phyloP scores from a whole-genome alignment of 2,888 invertebrate genomes.

The Mesorhabditis belari region DNA sequence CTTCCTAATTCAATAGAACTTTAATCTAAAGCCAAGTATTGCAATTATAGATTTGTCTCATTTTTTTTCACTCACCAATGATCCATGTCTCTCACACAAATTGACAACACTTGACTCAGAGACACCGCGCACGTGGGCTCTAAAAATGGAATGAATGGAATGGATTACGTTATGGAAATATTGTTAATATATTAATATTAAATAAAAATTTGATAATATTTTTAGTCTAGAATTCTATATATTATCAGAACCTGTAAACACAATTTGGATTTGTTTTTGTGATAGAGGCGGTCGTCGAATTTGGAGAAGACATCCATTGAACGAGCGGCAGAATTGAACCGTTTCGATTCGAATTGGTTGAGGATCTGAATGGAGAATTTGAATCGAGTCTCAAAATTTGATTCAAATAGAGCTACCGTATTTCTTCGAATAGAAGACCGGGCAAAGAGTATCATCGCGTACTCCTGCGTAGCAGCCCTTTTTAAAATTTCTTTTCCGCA shows the following conservation, averaged over 20 bases:
- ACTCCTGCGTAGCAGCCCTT: too few species aligned
- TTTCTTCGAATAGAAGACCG: too few species aligned
- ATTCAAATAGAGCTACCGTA: not conserved
- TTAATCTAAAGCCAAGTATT: too few species aligned
- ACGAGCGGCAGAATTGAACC: too few species aligned
- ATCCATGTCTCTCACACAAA: conserved; percentile 43
- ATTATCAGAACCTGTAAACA: not conserved
- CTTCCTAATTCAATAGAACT: too few species aligned
- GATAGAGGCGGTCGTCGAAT: not conserved
- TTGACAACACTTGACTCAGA: conserved; percentile 42
- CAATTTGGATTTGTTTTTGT: not conserved
- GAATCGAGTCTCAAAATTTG: not conserved
- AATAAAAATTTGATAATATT: not conserved
- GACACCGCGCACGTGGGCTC: conserved; percentile 32
- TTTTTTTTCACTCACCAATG: conserved; percentile 30
- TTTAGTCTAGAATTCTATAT: too few species aligned
- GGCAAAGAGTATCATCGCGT: too few species aligned
- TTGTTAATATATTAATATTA: not conserved
- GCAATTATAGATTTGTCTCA: too few species aligned
- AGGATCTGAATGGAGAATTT: too few species aligned
- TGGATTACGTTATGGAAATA: conserved; percentile 10
- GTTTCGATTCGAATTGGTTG: too few species aligned
- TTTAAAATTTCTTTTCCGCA: too few species aligned
- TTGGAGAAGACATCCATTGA: not conserved
- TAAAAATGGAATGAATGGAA: conserved; percentile 36